These are phyloP conservation scores for Atopsyche davidsoni DNA, from an alignment of 1,140 invertebrate species.

Conservation along the genomic window DNA sequence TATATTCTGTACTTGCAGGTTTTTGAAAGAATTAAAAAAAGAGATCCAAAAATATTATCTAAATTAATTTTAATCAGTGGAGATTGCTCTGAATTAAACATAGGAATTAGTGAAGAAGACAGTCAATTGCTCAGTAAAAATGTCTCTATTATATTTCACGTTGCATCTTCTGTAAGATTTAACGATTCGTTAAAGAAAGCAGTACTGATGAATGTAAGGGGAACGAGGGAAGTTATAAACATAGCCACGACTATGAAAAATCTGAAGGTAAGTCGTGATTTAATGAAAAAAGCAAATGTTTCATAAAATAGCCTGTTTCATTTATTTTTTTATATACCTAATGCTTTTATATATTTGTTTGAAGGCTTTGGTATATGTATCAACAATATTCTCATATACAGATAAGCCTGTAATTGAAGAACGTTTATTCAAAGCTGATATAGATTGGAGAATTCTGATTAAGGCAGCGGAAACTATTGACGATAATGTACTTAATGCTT, in stretches of 20 bases:
- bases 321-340: too few relatives aligned
- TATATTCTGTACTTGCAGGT: conserved; percentile 13
- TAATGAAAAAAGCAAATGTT: conserved; percentile 23
- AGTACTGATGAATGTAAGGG: conserved; percentile 48
- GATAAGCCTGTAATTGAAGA: conserved; percentile 52
- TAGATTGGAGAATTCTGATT: conserved; percentile 64
- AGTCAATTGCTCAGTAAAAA: conserved; percentile 34
- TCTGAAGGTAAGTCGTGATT: too few relatives aligned
- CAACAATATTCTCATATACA: conserved; percentile 58
- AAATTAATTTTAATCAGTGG: conserved; percentile 55
- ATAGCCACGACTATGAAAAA: conserved; percentile 52
- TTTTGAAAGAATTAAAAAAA: conserved; percentile 36
- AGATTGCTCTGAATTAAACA: conserved; percentile 47
- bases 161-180: conserved; percentile 50
- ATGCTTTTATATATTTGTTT: too few relatives aligned
- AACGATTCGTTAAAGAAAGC: conserved; percentile 63
- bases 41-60: conserved; percentile 37
- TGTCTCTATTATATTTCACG: conserved; percentile 25
- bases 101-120: conserved; percentile 17
- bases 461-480: conserved; percentile 63
- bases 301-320: too few relatives aligned
- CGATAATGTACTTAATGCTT: conserved; percentile 52
- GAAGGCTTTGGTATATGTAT: conserved; percentile 52
- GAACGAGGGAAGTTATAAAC: conserved; percentile 49
- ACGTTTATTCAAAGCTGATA: conserved; percentile 59